phyloP scores from a whole-genome alignment of 1,140 invertebrate genomes.

The Pseudomyrmex concolor region DNA sequence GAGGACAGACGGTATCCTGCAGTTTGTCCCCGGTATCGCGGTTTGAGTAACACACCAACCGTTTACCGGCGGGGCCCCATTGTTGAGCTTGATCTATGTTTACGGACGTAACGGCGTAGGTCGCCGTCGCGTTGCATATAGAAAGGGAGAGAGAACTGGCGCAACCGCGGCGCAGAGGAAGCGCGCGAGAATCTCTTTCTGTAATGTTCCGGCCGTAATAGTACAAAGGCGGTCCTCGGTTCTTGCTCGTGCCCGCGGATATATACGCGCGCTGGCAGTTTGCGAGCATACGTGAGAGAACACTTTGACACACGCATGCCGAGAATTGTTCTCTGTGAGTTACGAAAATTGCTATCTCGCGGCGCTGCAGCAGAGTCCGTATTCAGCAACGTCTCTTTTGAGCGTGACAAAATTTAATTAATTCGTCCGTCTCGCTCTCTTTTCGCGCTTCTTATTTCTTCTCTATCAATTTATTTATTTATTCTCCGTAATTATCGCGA shows the following conservation, averaged over 20 bases:
- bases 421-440: neutral
- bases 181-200: slow-evolving; percentile 66
- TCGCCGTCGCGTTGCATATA: slow-evolving; percentile 51
- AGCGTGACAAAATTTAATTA: neutral
- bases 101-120: slow-evolving; percentile 68
- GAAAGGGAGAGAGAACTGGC: neutral
- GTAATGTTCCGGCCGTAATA: slow-evolving; percentile 70
- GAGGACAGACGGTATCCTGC: slow-evolving; percentile 70
- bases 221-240: slow-evolving; percentile 62
- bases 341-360: slow-evolving; percentile 36
- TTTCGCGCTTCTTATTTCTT: neutral
- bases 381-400: neutral
- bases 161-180: slow-evolving; percentile 36
- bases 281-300: neutral
- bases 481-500: too few relatives aligned
- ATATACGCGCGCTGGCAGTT: slow-evolving; percentile 41
- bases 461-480: neutral
- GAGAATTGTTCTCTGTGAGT: slow-evolving; percentile 17
- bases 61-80: slow-evolving; percentile 75
- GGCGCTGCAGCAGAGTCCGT: neutral
- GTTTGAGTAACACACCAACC: slow-evolving; percentile 77
- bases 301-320: slow-evolving; percentile 24
- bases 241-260: slow-evolving; percentile 26
- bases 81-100: slow-evolving; percentile 80
- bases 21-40: slow-evolving; percentile 75